Percentiles rank a stretch among this genome's conserved stretches.
These are phyloP conservation scores for Macrochelys suwanniensis DNA, from an alignment of 2,797 vertebrate species.

Conservation along the genomic window DNA sequence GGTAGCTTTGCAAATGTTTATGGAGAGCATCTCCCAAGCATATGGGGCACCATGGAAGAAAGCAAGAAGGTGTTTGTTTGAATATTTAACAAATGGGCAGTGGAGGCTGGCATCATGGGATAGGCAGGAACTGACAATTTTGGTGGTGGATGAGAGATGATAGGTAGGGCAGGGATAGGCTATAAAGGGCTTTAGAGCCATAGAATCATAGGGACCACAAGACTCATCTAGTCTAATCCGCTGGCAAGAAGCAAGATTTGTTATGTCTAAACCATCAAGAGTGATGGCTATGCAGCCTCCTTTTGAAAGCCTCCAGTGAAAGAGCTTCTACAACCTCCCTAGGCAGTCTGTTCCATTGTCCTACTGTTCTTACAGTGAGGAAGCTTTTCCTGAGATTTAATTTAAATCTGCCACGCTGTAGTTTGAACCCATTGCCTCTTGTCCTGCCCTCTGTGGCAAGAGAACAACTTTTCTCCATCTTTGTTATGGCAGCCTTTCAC, in stretches of 20 bases:
- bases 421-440: neutral
- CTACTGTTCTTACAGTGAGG: neutral
- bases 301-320: neutral
- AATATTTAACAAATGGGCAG: neutral
- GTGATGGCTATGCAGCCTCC: no score
- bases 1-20: neutral
- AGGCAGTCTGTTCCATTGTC: neutral
- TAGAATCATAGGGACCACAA: neutral
- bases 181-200: neutral
- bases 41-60: neutral
- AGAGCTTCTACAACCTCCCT: neutral
- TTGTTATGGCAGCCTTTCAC: neutral
- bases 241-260: neutral
- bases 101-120: neutral
- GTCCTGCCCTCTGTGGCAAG: neutral
- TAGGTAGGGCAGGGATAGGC: neutral
- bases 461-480: neutral
- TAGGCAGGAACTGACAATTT: neutral
- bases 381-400: neutral
- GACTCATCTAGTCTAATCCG: neutral
- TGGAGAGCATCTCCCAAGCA: neutral
- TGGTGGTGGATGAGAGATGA: neutral
- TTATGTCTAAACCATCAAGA: neutral
- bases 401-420: neutral
- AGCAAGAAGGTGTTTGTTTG: neutral